Evolutionary conservation across 2,113 vertebrate genomes (phyloP).

Genomic region (Rhynchomys soricoides): DNA sequence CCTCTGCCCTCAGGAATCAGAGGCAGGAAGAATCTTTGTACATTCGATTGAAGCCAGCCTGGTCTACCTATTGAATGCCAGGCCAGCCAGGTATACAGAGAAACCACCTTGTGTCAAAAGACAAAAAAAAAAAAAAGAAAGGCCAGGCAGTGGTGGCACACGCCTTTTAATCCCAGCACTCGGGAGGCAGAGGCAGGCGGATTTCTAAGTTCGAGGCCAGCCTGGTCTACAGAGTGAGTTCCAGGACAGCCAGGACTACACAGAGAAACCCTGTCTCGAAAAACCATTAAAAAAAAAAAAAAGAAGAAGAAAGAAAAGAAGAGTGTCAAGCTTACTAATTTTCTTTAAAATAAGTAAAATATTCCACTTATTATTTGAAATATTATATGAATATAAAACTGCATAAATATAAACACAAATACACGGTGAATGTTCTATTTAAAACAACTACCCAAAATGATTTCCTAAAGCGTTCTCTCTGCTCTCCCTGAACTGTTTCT

Average conservation of each 20-base stretch:
- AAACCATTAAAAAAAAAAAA: too few relatives aligned
- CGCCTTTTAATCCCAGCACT: too few relatives aligned
- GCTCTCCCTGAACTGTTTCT: not conserved
- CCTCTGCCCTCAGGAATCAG: not conserved
- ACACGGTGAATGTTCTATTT: not conserved
- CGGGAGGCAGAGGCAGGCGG: too few relatives aligned
- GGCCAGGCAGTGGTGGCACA: too few relatives aligned
- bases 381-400: not conserved
- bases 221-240: too few relatives aligned
- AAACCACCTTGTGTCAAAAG: not conserved
- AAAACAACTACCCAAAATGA: not conserved
- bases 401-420: slow-evolving; percentile 28
- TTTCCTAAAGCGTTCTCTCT: not conserved
- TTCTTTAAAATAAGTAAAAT: slow-evolving; percentile 44
- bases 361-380: slow-evolving; percentile 15
- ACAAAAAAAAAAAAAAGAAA: not conserved
- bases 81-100: not conserved
- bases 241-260: too few relatives aligned
- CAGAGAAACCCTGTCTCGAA: too few relatives aligned
- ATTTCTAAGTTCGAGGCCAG: too few relatives aligned
- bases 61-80: not conserved
- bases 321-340: not conserved
- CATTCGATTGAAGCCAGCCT: not conserved
- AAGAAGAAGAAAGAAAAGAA: not conserved
- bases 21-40: not conserved